These are phyloP conservation scores for Decapterus maruadsi DNA, from an alignment of 2,797 vertebrate genomes.

Conservation along the genomic window DNA sequence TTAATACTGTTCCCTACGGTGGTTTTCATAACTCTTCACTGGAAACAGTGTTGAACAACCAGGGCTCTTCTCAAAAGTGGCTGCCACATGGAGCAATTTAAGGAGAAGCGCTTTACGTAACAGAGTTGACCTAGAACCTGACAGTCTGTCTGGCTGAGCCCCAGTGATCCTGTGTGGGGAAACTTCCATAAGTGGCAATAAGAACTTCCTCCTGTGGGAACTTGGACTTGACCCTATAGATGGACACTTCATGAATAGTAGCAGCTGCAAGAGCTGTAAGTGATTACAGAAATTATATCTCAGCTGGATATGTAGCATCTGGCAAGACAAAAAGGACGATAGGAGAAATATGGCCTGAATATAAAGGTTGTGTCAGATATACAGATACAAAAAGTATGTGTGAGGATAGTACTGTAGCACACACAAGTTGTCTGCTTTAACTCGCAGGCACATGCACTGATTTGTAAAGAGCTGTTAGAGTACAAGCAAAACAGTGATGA, in stretches of 20 bases:
- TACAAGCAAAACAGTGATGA: background rate
- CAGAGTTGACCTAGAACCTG: background rate
- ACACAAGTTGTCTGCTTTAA: background rate
- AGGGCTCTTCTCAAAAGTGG: too few relatives aligned
- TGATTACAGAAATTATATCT: background rate
- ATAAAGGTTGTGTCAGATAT: background rate
- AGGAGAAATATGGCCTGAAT: background rate
- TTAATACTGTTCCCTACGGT: too few relatives aligned
- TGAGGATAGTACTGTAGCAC: background rate
- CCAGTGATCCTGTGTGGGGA: background rate
- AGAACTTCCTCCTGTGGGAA: background rate
- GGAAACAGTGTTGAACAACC: background rate
- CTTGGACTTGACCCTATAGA: background rate
- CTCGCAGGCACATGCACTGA: background rate
- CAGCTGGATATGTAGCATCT: background rate
- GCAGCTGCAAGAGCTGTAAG: background rate
- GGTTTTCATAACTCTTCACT: too few relatives aligned
- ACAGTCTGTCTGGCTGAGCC: too few relatives aligned
- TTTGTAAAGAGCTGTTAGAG: background rate
- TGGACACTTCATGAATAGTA: background rate
- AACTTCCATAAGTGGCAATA: background rate
- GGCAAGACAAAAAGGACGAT: background rate
- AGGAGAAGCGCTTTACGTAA: background rate
- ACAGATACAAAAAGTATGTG: background rate
- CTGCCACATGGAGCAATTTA: background rate